Percentiles rank a stretch among this genome's conserved stretches.
phyloP scores from a whole-genome alignment of 37 sponge, comb jelly and placozoan genomes.

The Theonella swinhoei region DNA sequence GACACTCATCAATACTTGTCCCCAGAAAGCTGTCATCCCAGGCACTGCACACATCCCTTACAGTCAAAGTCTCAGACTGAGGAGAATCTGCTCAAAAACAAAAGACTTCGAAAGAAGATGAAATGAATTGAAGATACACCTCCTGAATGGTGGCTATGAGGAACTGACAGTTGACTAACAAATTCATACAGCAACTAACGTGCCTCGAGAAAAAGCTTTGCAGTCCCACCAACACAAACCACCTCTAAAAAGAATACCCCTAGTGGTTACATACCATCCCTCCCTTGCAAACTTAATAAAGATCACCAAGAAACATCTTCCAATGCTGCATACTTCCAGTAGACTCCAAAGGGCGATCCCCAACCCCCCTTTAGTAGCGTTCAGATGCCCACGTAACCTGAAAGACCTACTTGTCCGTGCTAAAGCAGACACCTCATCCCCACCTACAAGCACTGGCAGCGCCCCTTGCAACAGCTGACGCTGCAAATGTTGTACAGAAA shows the following conservation, averaged over 20 bases:
- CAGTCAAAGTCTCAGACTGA: not conserved
- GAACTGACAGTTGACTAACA: not conserved
- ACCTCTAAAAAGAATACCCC: not conserved
- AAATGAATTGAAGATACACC: not conserved
- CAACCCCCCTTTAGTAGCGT: not conserved
- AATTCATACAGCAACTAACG: not conserved
- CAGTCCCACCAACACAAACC: not conserved
- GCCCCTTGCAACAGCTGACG: no score
- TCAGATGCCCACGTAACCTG: not conserved
- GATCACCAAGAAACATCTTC: not conserved
- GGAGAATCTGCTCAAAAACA: not conserved
- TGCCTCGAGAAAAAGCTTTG: not conserved
- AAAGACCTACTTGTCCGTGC: not conserved
- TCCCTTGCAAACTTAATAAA: not conserved
- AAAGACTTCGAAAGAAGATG: not conserved
- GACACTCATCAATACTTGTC: slow-evolving; percentile 14
- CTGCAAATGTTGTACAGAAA: not conserved
- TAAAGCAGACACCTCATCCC: not conserved
- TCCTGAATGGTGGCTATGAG: not conserved
- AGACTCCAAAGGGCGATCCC: not conserved
- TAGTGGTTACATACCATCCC: not conserved
- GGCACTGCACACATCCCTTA: not conserved
- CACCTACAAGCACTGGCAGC: no score
- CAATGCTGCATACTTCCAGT: not conserved
- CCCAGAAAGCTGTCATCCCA: not conserved